Conservation (phyloP, 2,797 vertebrate species). For the Myotis daubentonii region DNA sequence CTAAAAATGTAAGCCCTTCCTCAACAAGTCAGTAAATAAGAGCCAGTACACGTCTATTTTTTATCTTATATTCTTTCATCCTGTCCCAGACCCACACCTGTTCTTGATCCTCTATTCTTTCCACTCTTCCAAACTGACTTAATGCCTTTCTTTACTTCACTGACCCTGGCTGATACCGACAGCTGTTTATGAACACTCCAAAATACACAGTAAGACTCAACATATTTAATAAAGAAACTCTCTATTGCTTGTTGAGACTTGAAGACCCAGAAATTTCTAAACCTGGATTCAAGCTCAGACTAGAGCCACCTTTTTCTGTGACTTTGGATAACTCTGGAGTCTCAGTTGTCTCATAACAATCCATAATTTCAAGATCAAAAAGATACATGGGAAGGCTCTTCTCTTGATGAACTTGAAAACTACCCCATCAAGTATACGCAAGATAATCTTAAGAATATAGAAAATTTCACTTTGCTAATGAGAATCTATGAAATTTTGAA, state of each 20-base stretch:
- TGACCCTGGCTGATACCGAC: not conserved
- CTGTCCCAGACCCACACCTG: not conserved
- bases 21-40: not conserved
- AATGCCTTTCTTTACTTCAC: not conserved
- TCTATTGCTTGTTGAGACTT: not conserved
- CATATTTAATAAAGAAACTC: not conserved
- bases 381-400: not conserved
- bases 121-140: not conserved
- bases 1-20: not conserved
- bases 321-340: not conserved
- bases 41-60: not conserved
- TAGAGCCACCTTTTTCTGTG: not conserved
- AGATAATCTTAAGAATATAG: not conserved
- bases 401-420: not conserved
- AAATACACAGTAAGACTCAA: not conserved
- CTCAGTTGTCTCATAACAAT: not conserved
- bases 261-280: not conserved
- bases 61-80: not conserved
- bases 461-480: not conserved
- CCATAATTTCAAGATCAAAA: not conserved
- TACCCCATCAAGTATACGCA: not conserved
- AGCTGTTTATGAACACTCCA: not conserved
- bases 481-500: not conserved
- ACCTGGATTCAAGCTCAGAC: not conserved
- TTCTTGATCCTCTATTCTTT: not conserved